Base-by-base conservation (phyloP, 1,140 invertebrate genomes). In the Dreissena polymorpha region DNA sequence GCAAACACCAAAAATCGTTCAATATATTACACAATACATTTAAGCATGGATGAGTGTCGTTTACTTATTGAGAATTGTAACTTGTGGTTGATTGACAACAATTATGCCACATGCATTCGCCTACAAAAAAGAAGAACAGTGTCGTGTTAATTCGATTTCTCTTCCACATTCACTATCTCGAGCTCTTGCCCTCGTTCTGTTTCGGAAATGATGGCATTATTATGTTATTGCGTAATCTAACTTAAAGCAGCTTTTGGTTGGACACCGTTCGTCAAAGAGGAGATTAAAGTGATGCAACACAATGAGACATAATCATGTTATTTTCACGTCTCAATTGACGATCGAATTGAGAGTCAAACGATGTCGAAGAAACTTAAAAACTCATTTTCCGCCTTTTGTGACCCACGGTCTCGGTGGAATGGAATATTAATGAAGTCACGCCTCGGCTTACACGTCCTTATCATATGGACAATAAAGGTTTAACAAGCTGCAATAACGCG, bases 341-440 rank as follows among this genome's bases (percentile, higher is more conserved):
- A 18, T 73, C 57, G 64, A 73, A 82, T 74, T 73, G 71, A 23
- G 57, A 82, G 79, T 68, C 60, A 72, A 51, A 55, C 23, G n/a
- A 72, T 23, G 39, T 49, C 60, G 39, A 21, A 39, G 14, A 63
- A 63, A 57, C 74, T 73, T 67, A 55, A 82, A 74, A 82, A 67
- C 57, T 82, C 79, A 82, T 82, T 82, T 73, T 82, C 79, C 57
- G 70, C 3, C 71, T 50, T 51, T 82, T 82, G 63, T 82, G 53
- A 21, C 23, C 13, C 27, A n/a, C 53, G 29, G 39, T 50, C 79
- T 67, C 71, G 23, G 23, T n/a, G 79, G 79, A 74, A 82, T 74
- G 57, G 71, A 57, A 68, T 73, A 72, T 82, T 82, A 82, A 82
- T 82, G 79, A 82, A 82, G 79, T 82, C 79, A 82, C 79, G 79